These are phyloP conservation scores for Benthosema pterotum DNA, from an alignment of 2,797 vertebrate genomes.

Conservation along the genomic window DNA sequence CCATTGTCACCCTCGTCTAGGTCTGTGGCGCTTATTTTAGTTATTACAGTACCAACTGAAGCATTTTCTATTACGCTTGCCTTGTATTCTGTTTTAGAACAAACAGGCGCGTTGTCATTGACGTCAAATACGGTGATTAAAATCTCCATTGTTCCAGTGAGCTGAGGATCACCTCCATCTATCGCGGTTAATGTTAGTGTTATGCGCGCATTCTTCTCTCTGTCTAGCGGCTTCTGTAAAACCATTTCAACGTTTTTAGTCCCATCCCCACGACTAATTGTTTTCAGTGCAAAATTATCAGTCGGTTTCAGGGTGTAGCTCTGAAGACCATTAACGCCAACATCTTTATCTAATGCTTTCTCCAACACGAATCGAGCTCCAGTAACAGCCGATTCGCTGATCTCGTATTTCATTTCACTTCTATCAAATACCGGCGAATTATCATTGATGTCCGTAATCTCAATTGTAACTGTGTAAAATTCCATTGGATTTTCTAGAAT, in stretches of 20 bases:
- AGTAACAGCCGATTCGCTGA: slow-evolving; percentile 10
- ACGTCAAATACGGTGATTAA: slow-evolving; percentile 33
- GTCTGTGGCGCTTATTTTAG: slow-evolving; percentile 30
- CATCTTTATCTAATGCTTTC: background rate
- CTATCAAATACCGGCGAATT: slow-evolving; percentile 15
- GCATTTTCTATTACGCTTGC: slow-evolving; percentile 37
- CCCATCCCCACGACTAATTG: slow-evolving; percentile 49
- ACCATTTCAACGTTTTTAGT: slow-evolving; percentile 55
- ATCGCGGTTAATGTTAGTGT: slow-evolving; percentile 27
- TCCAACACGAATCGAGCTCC: slow-evolving; percentile 20
- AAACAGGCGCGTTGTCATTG: slow-evolving; percentile 51
- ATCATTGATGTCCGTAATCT: slow-evolving; percentile 23
- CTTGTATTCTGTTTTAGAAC: slow-evolving; percentile 26
- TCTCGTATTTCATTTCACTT: slow-evolving; percentile 15
- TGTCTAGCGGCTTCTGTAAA: slow-evolving; percentile 32
- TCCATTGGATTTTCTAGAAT: no score
- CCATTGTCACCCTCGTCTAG: slow-evolving; percentile 28
- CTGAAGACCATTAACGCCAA: background rate
- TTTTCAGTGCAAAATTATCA: slow-evolving; percentile 60
- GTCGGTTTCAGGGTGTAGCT: background rate
- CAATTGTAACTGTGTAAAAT: no score
- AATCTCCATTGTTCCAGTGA: slow-evolving; percentile 37
- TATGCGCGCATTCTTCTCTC: slow-evolving; percentile 21
- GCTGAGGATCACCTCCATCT: slow-evolving; percentile 39
- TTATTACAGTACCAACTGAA: slow-evolving; percentile 18